Percentiles rank a stretch among this genome's conserved stretches.
phyloP scores from a whole-genome alignment of 2,797 vertebrate genomes.

The Manis crassicaudata region DNA sequence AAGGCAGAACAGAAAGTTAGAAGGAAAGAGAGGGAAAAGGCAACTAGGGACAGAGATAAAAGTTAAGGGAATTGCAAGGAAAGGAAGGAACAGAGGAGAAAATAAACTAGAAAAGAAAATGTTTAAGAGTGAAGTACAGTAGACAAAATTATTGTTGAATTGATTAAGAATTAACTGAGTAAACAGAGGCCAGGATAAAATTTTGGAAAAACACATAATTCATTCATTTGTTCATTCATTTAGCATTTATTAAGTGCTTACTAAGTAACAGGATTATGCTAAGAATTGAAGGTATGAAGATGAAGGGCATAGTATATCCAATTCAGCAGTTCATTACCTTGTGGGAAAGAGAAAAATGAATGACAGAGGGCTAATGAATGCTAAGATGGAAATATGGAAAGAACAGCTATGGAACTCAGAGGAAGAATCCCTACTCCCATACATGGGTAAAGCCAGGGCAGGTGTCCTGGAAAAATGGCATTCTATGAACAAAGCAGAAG shows the following conservation, averaged over 20 bases:
- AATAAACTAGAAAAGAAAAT: neutral
- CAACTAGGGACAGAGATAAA: neutral
- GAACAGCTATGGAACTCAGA: neutral
- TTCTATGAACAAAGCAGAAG: neutral
- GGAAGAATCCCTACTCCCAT: neutral
- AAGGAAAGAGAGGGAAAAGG: neutral
- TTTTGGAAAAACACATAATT: neutral
- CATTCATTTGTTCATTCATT: neutral
- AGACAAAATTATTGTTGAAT: neutral
- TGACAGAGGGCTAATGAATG: neutral
- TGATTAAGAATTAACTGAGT: neutral
- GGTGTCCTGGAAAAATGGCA: neutral
- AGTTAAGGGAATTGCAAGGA: neutral
- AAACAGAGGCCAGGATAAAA: neutral
- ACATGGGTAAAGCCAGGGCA: neutral
- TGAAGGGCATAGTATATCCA: neutral
- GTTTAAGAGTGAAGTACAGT: neutral
- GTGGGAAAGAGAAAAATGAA: neutral
- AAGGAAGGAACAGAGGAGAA: neutral
- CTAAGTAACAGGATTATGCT: neutral
- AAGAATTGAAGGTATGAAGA: neutral
- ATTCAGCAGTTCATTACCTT: no score
- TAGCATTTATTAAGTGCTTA: neutral
- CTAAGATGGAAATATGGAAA: neutral
- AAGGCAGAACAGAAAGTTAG: neutral